A percentile compares a stretch with the other conserved stretches of the same genome.
Conservation (phyloP, 2,797 vertebrate species). For the Bradypodion pumilum region DNA sequence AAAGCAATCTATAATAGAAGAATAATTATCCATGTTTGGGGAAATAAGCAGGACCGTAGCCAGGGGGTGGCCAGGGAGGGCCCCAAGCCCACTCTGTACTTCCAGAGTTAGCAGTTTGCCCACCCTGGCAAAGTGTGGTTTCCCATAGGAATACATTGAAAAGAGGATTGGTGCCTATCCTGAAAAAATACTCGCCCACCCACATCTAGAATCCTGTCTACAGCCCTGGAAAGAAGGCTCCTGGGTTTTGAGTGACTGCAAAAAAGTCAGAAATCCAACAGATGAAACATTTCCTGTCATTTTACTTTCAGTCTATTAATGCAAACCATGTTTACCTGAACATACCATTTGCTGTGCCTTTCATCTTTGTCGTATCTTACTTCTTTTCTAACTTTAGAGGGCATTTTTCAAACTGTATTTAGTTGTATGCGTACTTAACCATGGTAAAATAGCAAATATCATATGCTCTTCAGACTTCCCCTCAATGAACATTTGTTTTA, state of each 20-base stretch:
- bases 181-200: too few relatives aligned
- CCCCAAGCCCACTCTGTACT: too few relatives aligned
- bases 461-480: not conserved
- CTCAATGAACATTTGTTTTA: conserved; percentile 8
- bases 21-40: too few relatives aligned
- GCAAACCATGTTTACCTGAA: not conserved
- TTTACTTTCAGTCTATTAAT: not conserved
- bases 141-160: too few relatives aligned
- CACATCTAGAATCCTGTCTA: too few relatives aligned
- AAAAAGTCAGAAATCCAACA: not conserved
- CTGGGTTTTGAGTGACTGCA: not conserved
- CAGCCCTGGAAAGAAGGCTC: too few relatives aligned
- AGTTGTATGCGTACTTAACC: not conserved
- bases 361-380: not conserved
- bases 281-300: not conserved
- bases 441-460: not conserved
- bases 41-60: too few relatives aligned
- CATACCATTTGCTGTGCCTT: not conserved
- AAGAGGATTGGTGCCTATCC: too few relatives aligned
- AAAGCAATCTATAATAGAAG: not conserved
- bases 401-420: not conserved
- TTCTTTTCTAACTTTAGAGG: not conserved
- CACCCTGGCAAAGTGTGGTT: too few relatives aligned
- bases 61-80: too few relatives aligned
- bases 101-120: too few relatives aligned